A percentile compares a stretch with the other conserved stretches of the same genome.
phyloP scores from a whole-genome alignment of 2,113 vertebrate species.

The Oenanthe oenanthe region DNA sequence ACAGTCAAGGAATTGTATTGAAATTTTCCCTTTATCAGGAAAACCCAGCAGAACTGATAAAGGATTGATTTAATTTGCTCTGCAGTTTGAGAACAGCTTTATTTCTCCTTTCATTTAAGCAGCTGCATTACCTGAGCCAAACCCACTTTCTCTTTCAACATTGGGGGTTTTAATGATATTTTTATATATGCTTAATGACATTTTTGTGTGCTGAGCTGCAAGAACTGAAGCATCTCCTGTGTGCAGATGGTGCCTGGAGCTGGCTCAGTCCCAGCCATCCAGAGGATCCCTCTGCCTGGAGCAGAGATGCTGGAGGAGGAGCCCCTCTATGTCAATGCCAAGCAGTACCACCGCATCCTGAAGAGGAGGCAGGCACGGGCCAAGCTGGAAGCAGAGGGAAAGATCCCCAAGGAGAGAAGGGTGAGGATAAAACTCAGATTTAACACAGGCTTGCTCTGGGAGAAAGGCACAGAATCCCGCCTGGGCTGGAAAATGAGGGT shows the following conservation, averaged over 20 bases:
- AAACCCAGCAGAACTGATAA: neutral
- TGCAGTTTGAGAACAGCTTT: neutral
- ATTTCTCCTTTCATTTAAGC: neutral
- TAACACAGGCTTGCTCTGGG: neutral
- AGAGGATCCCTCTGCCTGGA: constrained; percentile 94
- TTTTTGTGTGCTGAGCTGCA: neutral
- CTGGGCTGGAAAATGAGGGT: neutral
- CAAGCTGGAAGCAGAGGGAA: constrained; percentile 96
- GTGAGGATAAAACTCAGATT: constrained; percentile 53
- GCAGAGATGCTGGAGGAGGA: constrained; percentile 99
- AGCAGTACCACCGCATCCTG: constrained; percentile 97
- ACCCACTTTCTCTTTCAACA: accelerated
- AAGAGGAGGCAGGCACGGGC: constrained; percentile 95
- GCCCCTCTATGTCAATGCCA: constrained; percentile 97
- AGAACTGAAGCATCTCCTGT: neutral
- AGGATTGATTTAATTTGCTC: neutral
- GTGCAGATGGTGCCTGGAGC: constrained; percentile 94
- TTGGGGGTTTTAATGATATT: accelerated
- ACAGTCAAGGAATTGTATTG: neutral
- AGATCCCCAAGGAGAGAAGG: constrained; percentile 97
- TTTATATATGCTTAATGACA: neutral
- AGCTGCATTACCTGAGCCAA: neutral
- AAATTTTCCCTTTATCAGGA: neutral
- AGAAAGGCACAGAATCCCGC: neutral
- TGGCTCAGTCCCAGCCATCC: constrained; percentile 90